phyloP scores from a whole-genome alignment of 2,888 invertebrate genomes.

The Papilio elwesi region DNA sequence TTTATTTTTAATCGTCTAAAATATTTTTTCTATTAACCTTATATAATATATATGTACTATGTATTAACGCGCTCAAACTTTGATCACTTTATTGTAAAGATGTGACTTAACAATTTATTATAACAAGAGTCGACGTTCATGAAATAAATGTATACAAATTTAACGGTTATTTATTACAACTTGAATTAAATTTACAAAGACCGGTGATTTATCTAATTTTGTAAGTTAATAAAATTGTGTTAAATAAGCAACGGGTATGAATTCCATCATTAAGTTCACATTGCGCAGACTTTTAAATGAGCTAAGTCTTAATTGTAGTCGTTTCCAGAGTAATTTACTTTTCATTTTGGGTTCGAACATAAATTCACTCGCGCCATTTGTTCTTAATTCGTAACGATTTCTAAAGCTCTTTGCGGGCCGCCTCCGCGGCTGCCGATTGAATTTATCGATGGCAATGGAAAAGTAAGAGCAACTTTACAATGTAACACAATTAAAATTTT shows the following conservation, averaged over 20 bases:
- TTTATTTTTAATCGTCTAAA: too few species aligned
- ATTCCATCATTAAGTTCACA: constrained; percentile 13
- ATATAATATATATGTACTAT: too few species aligned
- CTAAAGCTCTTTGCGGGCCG: constrained; percentile 30
- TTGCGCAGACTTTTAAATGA: constrained; percentile 28
- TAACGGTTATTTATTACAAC: too few species aligned
- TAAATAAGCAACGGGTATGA: constrained; percentile 13
- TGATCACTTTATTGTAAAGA: too few species aligned
- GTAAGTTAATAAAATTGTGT: constrained; percentile 1
- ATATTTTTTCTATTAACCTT: too few species aligned
- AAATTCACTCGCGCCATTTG: constrained; percentile 36
- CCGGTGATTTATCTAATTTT: neutral
- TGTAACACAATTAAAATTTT: neutral
- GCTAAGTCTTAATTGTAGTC: constrained; percentile 35
- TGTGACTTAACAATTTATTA: too few species aligned
- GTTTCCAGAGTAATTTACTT: constrained; percentile 34
- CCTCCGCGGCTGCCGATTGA: constrained; percentile 9
- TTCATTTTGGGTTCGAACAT: constrained; percentile 36
- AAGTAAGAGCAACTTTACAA: neutral
- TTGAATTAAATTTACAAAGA: neutral
- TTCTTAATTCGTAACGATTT: constrained; percentile 38
- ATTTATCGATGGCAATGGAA: constrained; percentile 23
- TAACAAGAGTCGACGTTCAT: too few species aligned
- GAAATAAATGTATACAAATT: too few species aligned
- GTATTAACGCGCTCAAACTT: too few species aligned